Base-by-base conservation (phyloP, 2,113 vertebrate species). In the Tragelaphus scriptus region DNA sequence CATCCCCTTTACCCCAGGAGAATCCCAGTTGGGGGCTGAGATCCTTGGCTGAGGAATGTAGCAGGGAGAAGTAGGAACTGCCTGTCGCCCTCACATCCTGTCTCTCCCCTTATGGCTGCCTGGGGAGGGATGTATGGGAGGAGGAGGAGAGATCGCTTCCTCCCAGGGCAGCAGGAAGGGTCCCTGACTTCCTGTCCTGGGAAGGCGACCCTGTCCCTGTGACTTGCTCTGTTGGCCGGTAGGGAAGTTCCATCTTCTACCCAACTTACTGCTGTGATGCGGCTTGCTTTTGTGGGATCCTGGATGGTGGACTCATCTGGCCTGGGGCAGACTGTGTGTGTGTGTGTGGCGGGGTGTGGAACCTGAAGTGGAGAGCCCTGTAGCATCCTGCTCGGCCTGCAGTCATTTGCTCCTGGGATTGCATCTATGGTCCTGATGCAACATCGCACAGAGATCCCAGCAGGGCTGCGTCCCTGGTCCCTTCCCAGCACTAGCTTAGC, bases 21-120 rank as follows among this genome's bases (percentile, higher is more conserved):
- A 63, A 63, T 49, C 79, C 58, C 79, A 25, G 9, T 15, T 65
- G 55, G 59, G 93, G 44, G 49, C 63, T 56, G 94, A 96, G 58
- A 85, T 56, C 51, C 40, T 71, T 85, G 68, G 56, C 55, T 65
- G 58, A 75, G 80, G 88, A 86, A 61, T 11, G 65, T 85, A n/a
- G 61, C 55, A 16, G 75, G 58, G 88, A 80, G 55, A 77, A 40
- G 5, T n/a, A 25, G 68, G 93, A 87, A 51, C 15, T 68, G 59
- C 80, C 6, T 3, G 1, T 82, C 4, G 59, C 86, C 80, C n/a
- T 80, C 53, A 87, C 80, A 93, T 96, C 97, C 98, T 98, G 97
- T 93, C 95, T 94, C 79, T 79, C 81, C 91, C 85, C 91, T 88
- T 13, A 11, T 10, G 85, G 75, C 59, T 75, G 82, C 26, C 82